Percentiles rank a stretch among this genome's conserved stretches.
These are phyloP conservation scores for Diuraphis noxia DNA, from an alignment of 1,140 invertebrate genomes.

Conservation along the genomic window DNA sequence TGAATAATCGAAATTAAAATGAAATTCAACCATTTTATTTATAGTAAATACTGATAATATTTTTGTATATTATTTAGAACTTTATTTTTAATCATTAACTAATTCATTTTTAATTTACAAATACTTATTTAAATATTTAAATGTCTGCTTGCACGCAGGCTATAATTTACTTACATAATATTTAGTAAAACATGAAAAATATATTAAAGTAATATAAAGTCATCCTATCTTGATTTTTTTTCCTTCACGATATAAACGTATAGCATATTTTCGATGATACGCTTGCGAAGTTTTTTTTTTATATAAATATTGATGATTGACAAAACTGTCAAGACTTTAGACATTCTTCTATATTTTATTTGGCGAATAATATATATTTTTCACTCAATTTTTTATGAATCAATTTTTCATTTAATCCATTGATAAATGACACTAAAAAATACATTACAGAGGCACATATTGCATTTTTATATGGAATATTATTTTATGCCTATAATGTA, in stretches of 20 bases:
- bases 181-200: not conserved
- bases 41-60: not conserved
- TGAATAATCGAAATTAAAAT: conserved; percentile 1
- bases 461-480: not conserved
- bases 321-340: not conserved
- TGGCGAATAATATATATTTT: not conserved
- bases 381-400: not conserved
- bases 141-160: not conserved
- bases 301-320: not conserved
- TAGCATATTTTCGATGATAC: not conserved
- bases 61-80: not conserved
- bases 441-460: not conserved
- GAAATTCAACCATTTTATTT: not conserved
- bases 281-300: not conserved
- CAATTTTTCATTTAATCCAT: not conserved
- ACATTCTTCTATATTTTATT: not conserved
- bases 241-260: not conserved
- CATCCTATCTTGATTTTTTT: not conserved
- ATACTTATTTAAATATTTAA: not conserved
- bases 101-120: not conserved
- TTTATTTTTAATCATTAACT: not conserved
- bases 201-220: not conserved
- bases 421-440: not conserved
- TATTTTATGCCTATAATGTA: not conserved
- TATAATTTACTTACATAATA: not conserved